phyloP scores from a whole-genome alignment of 2,113 vertebrate genomes.

The Tupaia tana region DNA sequence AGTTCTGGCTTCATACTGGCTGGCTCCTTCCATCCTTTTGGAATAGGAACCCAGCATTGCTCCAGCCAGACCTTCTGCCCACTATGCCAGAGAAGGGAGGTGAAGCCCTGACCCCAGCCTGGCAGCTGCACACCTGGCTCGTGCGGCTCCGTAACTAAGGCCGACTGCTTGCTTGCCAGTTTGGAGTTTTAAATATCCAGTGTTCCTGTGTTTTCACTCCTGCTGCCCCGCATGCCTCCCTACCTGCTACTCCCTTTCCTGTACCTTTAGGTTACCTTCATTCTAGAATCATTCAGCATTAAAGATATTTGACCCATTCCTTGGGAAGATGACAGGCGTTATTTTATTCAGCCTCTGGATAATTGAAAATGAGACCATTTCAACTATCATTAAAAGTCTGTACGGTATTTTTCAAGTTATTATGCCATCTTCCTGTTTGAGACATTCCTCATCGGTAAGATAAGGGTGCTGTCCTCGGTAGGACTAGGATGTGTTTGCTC shows the following conservation, averaged over 20 bases:
- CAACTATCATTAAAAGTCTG: slow-evolving; percentile 20
- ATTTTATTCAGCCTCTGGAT: neutral
- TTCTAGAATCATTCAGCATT: neutral
- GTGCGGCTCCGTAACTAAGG: neutral
- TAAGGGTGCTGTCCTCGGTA: neutral
- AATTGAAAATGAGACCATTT: slow-evolving; percentile 24
- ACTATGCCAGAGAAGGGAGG: neutral
- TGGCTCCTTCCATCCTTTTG: neutral
- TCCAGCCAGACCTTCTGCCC: neutral
- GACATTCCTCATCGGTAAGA: neutral
- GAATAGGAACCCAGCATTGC: neutral
- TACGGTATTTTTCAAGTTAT: neutral
- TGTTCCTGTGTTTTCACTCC: neutral
- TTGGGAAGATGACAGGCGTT: neutral
- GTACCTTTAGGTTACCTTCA: neutral
- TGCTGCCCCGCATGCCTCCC: neutral
- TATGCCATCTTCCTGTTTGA: neutral
- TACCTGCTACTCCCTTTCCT: neutral
- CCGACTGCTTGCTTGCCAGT: neutral
- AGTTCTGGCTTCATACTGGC: neutral
- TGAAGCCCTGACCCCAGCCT: neutral
- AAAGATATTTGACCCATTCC: neutral
- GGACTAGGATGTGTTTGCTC: neutral
- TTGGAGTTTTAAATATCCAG: neutral
- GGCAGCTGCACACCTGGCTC: neutral